phyloP scores from a whole-genome alignment of 2,113 vertebrate genomes.

The Thunnus maccoyii region DNA sequence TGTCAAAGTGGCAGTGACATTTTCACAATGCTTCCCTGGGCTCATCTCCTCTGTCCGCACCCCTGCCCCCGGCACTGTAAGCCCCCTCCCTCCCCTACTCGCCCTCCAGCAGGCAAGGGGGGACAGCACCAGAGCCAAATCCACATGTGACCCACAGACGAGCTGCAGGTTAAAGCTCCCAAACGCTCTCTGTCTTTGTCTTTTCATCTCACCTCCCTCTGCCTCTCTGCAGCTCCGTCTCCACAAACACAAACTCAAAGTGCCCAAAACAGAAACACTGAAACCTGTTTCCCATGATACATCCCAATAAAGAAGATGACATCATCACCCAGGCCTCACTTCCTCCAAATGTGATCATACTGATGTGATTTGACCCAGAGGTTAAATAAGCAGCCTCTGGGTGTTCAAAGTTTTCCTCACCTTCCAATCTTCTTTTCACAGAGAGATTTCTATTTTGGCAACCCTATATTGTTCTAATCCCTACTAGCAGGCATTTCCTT shows the following conservation, averaged over 20 bases:
- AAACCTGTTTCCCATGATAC: background rate
- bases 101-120: slow-evolving; percentile 27
- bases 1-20: slow-evolving; percentile 88
- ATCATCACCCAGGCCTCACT: background rate
- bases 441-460: slow-evolving; percentile 92
- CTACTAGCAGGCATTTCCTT: slow-evolving; percentile 91
- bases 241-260: slow-evolving; percentile 18
- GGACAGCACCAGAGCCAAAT: slow-evolving; percentile 43
- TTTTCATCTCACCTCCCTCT: slow-evolving; percentile 14
- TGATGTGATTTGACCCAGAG: slow-evolving; percentile 18
- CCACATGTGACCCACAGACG: slow-evolving; percentile 46
- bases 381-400: slow-evolving; percentile 21
- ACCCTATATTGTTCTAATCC: slow-evolving; percentile 94
- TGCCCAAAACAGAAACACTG: background rate
- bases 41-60: slow-evolving; percentile 72
- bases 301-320: slow-evolving; percentile 4
- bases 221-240: slow-evolving; percentile 6
- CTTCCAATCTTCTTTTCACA: slow-evolving; percentile 55
- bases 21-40: slow-evolving; percentile 83
- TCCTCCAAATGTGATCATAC: slow-evolving; percentile 6
- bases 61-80: slow-evolving; percentile 58
- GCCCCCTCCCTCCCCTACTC: slow-evolving; percentile 13
- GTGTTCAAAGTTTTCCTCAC: slow-evolving; percentile 27
- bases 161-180: slow-evolving; percentile 41
- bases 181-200: slow-evolving; percentile 13